phyloP scores from a whole-genome alignment of 35 echinoderm and acorn worm species.

The Patiria miniata region DNA sequence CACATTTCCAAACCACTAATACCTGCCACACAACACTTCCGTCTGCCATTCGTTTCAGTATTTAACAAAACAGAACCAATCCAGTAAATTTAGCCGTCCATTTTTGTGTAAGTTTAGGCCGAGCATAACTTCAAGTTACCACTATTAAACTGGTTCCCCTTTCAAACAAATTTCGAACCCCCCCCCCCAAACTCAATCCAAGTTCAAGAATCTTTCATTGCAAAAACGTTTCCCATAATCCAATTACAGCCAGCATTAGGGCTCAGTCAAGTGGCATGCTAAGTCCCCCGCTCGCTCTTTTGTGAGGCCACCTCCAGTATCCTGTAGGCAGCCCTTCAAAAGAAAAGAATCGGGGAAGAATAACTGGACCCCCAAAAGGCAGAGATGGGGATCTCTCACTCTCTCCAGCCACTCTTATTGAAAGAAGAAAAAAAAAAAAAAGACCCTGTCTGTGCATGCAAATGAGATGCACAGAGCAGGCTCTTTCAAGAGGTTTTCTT shows the following conservation, averaged over 20 bases:
- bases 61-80: too few species aligned
- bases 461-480: conserved; percentile 25
- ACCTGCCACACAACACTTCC: too few species aligned
- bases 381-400: background rate
- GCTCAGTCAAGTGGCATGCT: background rate
- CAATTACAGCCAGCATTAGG: conserved; percentile 1
- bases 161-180: background rate
- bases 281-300: background rate
- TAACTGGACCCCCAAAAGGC: too few species aligned
- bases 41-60: too few species aligned
- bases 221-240: background rate
- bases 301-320: background rate
- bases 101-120: too few species aligned
- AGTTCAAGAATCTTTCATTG: conserved; percentile 26
- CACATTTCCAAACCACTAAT: too few species aligned
- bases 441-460: conserved; percentile 20
- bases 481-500: conserved; percentile 23
- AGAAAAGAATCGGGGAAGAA: background rate
- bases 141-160: too few species aligned
- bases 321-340: background rate
- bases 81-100: too few species aligned
- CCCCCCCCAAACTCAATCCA: background rate
- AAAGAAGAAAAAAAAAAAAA: background rate
- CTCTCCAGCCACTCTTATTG: too few species aligned
- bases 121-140: too few species aligned